Evolutionary conservation across 1,140 invertebrate species (phyloP).

Genomic region (Drosophila repleta): DNA sequence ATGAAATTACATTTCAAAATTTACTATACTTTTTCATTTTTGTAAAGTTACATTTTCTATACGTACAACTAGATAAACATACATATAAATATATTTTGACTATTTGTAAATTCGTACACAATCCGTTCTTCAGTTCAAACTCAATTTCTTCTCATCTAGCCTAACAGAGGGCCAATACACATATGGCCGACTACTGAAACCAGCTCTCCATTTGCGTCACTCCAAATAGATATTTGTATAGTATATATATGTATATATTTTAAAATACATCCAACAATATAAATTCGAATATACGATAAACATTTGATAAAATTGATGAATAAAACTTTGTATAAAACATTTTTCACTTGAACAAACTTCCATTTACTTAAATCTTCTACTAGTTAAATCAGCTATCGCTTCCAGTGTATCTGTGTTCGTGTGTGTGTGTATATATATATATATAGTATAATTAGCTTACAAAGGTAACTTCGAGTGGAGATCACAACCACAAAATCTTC

Average conservation of each 20-base stretch:
- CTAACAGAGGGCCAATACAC: constrained; percentile 26
- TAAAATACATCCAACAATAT: constrained; percentile 54
- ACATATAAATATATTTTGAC: constrained; percentile 45
- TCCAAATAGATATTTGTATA: constrained; percentile 7
- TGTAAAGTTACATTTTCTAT: constrained; percentile 2
- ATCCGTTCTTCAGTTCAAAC: constrained; percentile 52
- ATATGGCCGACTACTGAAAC: constrained; percentile 38
- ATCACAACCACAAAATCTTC: constrained; percentile 46
- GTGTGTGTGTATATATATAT: neutral
- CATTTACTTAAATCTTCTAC: neutral
- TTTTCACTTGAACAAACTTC: constrained; percentile 23
- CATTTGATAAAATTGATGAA: constrained; percentile 46
- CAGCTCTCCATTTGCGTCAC: constrained; percentile 7
- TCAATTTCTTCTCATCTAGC: constrained; percentile 40
- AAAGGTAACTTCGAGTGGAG: constrained; percentile 16
- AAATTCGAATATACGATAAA: constrained; percentile 42
- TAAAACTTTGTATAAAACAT: constrained; percentile 27
- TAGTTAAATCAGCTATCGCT: neutral
- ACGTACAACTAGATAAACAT: constrained; percentile 38
- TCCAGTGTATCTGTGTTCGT: neutral
- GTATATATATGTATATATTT: constrained; percentile 18
- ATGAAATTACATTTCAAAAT: constrained; percentile 43
- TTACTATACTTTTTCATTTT: constrained; percentile 1
- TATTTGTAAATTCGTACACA: constrained; percentile 66
- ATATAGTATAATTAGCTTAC: constrained; percentile 3